Base-by-base conservation (phyloP, 2,797 vertebrate species). In the Coranthus polyacanthus region DNA sequence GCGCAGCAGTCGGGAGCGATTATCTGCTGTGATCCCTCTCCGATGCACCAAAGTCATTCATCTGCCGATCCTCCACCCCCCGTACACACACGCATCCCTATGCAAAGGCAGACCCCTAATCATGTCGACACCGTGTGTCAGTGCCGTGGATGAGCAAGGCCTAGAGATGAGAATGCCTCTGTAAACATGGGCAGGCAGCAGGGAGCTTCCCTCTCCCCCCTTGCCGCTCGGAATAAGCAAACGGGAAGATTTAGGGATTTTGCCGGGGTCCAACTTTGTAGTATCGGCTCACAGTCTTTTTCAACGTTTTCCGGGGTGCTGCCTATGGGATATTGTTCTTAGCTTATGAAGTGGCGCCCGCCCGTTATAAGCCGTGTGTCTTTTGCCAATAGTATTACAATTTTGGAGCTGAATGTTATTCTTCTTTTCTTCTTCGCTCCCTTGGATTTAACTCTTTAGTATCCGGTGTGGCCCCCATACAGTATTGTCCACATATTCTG, bases 1-100 rank as follows among this genome's bases (percentile, higher is more conserved):
- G 85, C 66, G 51, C 90, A 67, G 86, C 89, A 85, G 89, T 88
- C 85, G 72, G 80, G 78, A 81, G 85, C 71, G 93, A 94, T 94
- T 94, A 94, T 94, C 94, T 93, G 90, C 81, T 81, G 81, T 88
- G 88, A 93, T 93, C 90, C 91, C 85, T 86, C 86, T 83, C 77
- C 69, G 75, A 87, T 86, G 87, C 92, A 84, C 86, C 86, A 71
- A 76, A 92, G 91, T 89, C 93, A 92, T 93, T 93, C 93, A 93
- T 94, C 93, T 93, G 90, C 83, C 75, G 78, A 89, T 86, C 88
- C 80, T 71, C 75, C 74, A 29, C 71, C 68, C 62, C 56, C 53
- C 55, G 3, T 77, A 17, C 61, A 58, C 78, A 72, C 78, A 68
- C 32, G 22, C 79, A 67, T 67, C 68, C 75, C 73, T 74, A 88